Percentiles rank a stretch among this genome's conserved stretches.
These are phyloP conservation scores for Ellobium chinense DNA, from an alignment of 2,888 invertebrate species.

Conservation along the genomic window DNA sequence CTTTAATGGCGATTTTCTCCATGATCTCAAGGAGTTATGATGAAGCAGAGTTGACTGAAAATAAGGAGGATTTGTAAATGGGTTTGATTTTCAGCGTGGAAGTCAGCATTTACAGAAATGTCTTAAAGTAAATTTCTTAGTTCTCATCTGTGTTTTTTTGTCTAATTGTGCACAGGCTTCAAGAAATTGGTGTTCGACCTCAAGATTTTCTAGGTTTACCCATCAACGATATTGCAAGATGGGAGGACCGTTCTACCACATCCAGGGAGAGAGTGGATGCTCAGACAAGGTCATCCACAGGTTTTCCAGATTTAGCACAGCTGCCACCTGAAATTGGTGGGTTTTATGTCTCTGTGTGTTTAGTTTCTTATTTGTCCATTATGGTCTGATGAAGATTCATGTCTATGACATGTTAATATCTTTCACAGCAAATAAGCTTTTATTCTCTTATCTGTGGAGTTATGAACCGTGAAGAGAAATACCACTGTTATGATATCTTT, in stretches of 20 bases:
- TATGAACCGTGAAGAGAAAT: no score
- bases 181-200: slow-evolving; percentile 40
- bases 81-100: no score
- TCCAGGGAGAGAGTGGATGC: not conserved
- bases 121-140: not conserved
- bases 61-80: no score
- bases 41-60: not conserved
- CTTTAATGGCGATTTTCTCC: no score
- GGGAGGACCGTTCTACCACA: slow-evolving; percentile 22
- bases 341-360: no score
- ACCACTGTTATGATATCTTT: no score
- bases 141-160: not conserved
- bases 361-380: no score
- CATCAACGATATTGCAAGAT: slow-evolving; percentile 17
- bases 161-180: slow-evolving; percentile 15
- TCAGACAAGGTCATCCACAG: not conserved
- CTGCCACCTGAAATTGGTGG: slow-evolving; percentile 79
- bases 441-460: no score
- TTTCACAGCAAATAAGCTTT: no score
- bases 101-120: not conserved
- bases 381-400: no score
- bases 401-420: no score
- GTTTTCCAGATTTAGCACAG: slow-evolving; percentile 78
- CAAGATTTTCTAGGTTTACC: slow-evolving; percentile 44
- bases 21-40: no score